A percentile compares a stretch with the other conserved stretches of the same genome.
phyloP scores from a whole-genome alignment of 2,113 vertebrate species.

The Malurus alboscapulatus region DNA sequence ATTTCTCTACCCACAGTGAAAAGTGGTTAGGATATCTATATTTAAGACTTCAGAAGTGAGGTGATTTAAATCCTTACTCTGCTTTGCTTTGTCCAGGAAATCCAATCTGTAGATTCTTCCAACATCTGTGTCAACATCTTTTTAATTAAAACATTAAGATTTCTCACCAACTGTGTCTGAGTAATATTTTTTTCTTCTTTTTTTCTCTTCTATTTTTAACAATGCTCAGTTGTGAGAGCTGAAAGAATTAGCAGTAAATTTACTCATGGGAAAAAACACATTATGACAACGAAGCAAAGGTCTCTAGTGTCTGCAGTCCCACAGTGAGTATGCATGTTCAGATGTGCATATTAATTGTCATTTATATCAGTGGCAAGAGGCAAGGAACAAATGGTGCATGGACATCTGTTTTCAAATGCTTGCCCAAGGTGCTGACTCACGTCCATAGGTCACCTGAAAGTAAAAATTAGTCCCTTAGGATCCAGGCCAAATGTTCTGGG shows the following conservation, averaged over 20 bases:
- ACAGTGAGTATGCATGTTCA: constrained; percentile 49
- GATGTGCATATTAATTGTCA: constrained; percentile 63
- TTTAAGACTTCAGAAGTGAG: not conserved
- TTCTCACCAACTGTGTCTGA: not conserved
- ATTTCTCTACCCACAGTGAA: not conserved
- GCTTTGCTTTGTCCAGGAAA: not conserved
- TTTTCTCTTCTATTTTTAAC: constrained; percentile 7
- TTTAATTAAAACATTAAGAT: constrained; percentile 3
- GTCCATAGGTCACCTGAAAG: constrained; percentile 12
- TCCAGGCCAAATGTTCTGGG: not conserved
- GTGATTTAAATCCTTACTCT: not conserved
- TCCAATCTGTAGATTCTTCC: not conserved
- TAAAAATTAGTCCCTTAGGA: constrained; percentile 49
- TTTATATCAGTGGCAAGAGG: constrained; percentile 34
- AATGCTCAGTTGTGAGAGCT: constrained; percentile 11
- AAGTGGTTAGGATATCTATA: not conserved
- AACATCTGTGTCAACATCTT: not conserved
- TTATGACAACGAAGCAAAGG: constrained; percentile 56
- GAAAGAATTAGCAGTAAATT: constrained; percentile 54
- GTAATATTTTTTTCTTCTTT: not conserved
- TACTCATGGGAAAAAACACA: constrained; percentile 55
- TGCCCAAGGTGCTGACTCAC: constrained; percentile 12
- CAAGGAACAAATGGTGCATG: constrained; percentile 44
- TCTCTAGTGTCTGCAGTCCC: constrained; percentile 58
- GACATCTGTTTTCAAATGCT: constrained; percentile 45